phyloP scores from a whole-genome alignment of 2,113 vertebrate genomes.

The Haemorhous mexicanus region DNA sequence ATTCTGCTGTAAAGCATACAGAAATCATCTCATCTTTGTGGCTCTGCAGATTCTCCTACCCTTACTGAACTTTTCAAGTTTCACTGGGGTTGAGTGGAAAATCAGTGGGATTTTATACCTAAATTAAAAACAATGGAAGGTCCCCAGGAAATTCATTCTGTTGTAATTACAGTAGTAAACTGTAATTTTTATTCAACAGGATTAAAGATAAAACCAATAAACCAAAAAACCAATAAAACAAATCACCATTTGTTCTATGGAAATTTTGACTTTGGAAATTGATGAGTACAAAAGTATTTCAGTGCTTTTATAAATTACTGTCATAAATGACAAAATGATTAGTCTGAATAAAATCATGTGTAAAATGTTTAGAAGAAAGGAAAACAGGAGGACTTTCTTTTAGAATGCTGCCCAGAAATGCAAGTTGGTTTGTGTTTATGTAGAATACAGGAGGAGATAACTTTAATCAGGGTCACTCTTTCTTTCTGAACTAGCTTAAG shows the following conservation, averaged over 20 bases:
- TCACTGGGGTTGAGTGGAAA: background rate
- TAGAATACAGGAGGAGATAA: background rate
- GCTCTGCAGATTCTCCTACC: background rate
- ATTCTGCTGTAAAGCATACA: background rate
- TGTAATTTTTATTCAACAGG: background rate
- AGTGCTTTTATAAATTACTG: background rate
- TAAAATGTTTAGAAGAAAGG: background rate
- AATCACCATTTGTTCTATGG: background rate
- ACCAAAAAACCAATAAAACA: background rate
- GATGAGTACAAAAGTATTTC: background rate
- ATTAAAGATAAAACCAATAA: background rate
- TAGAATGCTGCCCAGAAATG: background rate
- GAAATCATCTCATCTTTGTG: background rate
- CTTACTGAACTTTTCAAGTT: background rate
- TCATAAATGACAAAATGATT: background rate
- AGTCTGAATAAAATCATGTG: background rate
- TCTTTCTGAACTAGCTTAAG: background rate
- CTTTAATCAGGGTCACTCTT: background rate
- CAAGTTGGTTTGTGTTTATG: background rate
- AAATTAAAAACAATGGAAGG: background rate
- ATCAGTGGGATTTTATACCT: background rate
- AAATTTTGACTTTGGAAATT: background rate
- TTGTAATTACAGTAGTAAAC: background rate
- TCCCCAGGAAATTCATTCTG: background rate
- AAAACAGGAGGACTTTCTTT: background rate